Percentiles rank a stretch among this genome's conserved stretches.
phyloP scores from a whole-genome alignment of 1,140 invertebrate species.

The Pseudomyrmex flavicornis region DNA sequence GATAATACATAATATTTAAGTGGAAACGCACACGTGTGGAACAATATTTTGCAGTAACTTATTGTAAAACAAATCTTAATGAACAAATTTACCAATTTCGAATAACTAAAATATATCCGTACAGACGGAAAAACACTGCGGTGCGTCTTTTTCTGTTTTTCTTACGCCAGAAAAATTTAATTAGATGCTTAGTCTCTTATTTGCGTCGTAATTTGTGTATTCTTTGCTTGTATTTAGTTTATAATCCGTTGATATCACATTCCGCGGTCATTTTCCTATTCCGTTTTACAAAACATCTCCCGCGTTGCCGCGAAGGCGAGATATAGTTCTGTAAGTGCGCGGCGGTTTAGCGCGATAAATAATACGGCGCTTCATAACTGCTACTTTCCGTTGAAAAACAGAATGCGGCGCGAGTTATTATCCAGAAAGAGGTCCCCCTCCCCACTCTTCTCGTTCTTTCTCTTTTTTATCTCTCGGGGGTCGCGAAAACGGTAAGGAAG shows the following conservation, averaged over 20 bases:
- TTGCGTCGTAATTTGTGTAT: constrained; percentile 16
- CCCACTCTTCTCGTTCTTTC: constrained; percentile 8
- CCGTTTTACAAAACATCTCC: constrained; percentile 34
- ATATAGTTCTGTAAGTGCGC: constrained; percentile 48
- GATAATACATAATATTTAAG: too few species aligned
- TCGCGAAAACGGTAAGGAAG: constrained; percentile 32
- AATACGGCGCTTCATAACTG: constrained; percentile 49
- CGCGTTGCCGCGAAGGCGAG: constrained; percentile 26
- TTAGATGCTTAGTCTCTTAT: background rate
- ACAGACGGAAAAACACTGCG: too few species aligned
- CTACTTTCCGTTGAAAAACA: constrained; percentile 56
- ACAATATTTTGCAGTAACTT: background rate
- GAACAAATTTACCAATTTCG: too few species aligned
- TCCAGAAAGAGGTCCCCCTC: constrained; percentile 1
- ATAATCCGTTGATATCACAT: constrained; percentile 40
- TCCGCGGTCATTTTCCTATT: constrained; percentile 40
- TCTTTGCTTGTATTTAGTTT: constrained; percentile 44
- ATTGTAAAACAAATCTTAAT: background rate
- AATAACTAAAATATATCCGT: too few species aligned
- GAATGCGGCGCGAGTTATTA: constrained; percentile 54
- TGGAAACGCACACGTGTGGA: background rate
- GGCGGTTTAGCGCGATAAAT: constrained; percentile 52
- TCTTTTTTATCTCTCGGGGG: constrained; percentile 32
- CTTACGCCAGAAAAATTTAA: constrained; percentile 25
- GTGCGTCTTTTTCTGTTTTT: background rate